Base-by-base conservation (phyloP, 1,140 invertebrate species). In the Diachasmimorpha longicaudata region DNA sequence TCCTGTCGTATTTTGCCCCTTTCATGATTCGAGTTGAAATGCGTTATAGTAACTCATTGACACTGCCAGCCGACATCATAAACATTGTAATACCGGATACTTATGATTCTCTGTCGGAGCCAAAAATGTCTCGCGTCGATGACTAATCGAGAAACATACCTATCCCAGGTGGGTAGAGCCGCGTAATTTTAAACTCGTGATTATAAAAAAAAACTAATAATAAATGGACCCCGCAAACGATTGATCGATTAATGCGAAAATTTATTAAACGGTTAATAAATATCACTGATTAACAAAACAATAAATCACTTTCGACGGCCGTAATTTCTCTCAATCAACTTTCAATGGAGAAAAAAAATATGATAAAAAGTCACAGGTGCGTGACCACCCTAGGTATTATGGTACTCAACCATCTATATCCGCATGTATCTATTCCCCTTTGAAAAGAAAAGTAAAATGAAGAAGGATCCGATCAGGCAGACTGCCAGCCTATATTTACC, bases 401-500 rank as follows among this genome's bases (percentile, higher is more conserved):
- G 16, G 48, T 66, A 71, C 69, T 39, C 55, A 74, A 71, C 44
- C 69, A 21, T 72, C 68, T 58, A 63, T 72, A 73, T 77, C 75
- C 71, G 70, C 70, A 70, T 52, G 70, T 77, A 77, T 77, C 76
- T 77, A 48, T 46, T 69, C 52, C 46, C 46, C 39, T 63, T 55
- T 14, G 77, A 46, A 84, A 79, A 82, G 84, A 82, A 79, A 81
- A 85, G 78, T 81, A 85, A 82, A 69, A 75, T 80, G 82, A 75
- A 78, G 80, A 78, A 46, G 68, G 80, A 77, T 78, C 78, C 80
- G 84, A 67, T 78, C 84, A 85, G 77, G 85, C 84, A 76, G 70
- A 69, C 71, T 84, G 86, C 84, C 85, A 87, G 80, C 82, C 84
- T 86, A 86, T 85, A 85, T 86, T 86, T 87, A 84, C 77, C 80